Evolutionary conservation across 2,113 vertebrate genomes (phyloP).

Genomic region (Propithecus coquereli): DNA sequence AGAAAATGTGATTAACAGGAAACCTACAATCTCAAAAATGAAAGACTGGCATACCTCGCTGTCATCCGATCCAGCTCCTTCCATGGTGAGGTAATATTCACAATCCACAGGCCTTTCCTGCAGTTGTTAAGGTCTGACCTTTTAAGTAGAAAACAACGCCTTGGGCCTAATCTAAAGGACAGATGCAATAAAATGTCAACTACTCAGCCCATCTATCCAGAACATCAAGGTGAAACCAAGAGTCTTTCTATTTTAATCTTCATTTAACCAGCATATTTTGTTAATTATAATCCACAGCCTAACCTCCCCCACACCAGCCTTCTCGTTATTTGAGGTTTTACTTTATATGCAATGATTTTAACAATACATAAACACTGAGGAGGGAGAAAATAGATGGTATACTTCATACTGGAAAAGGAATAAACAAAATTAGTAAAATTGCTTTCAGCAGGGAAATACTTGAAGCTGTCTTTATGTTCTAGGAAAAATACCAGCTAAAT

Average conservation of each 20-base stretch:
- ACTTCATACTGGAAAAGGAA: neutral
- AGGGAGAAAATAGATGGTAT: neutral
- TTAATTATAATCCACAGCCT: neutral
- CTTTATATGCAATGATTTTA: neutral
- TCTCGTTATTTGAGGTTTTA: neutral
- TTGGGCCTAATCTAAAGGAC: neutral
- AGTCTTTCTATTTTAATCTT: slow-evolving; percentile 7
- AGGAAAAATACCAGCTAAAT: neutral
- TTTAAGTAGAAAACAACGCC: neutral
- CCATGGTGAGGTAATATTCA: neutral
- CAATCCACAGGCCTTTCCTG: neutral
- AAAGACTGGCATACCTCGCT: neutral
- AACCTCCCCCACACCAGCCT: neutral
- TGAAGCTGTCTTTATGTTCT: neutral
- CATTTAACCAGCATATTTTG: neutral
- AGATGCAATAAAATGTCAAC: neutral
- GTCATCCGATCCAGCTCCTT: neutral
- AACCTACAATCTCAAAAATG: neutral
- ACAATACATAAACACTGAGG: neutral
- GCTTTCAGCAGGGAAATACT: neutral
- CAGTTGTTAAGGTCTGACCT: neutral
- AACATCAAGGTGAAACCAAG: neutral
- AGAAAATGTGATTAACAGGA: neutral
- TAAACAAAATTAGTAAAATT: slow-evolving; percentile 24
- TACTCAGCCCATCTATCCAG: neutral